These are phyloP conservation scores for Lordiphosa fenestrarum DNA, from an alignment of 2,888 invertebrate species.

Conservation along the genomic window DNA sequence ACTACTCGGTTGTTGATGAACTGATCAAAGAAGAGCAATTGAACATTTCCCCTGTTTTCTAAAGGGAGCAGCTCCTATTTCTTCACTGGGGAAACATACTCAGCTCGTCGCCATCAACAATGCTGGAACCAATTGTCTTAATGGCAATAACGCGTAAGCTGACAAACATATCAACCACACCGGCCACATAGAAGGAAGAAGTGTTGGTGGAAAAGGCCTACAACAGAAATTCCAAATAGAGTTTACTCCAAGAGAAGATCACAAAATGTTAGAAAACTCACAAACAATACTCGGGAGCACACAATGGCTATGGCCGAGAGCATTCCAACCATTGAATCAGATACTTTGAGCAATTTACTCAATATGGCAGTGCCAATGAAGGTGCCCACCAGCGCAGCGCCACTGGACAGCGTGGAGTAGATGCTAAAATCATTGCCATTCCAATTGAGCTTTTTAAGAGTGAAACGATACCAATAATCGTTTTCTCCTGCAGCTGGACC, in stretches of 20 bases:
- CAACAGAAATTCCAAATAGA: background rate
- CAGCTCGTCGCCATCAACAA: slow-evolving; percentile 78
- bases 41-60: background rate
- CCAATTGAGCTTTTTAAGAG: slow-evolving; percentile 77
- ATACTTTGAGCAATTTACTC: slow-evolving; percentile 77
- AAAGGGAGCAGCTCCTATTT: no score
- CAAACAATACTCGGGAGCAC: slow-evolving; percentile 76
- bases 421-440: slow-evolving; percentile 78
- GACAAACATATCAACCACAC: slow-evolving; percentile 78
- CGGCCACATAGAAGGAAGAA: slow-evolving; percentile 74
- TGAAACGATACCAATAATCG: slow-evolving; percentile 78
- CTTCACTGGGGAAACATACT: slow-evolving; percentile 50
- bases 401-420: slow-evolving; percentile 75
- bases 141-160: slow-evolving; percentile 78
- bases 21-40: background rate
- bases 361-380: slow-evolving; percentile 79
- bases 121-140: slow-evolving; percentile 78
- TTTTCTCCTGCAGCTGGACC: slow-evolving; percentile 77
- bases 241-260: no score
- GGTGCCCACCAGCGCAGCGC: slow-evolving; percentile 76
- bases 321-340: slow-evolving; percentile 78
- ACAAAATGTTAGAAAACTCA: slow-evolving; percentile 46
- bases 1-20: no score
- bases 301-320: slow-evolving; percentile 76
- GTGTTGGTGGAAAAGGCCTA: slow-evolving; percentile 77